Evolutionary conservation across 1,140 invertebrate genomes (phyloP).

Genomic region (Laupala kohalensis): DNA sequence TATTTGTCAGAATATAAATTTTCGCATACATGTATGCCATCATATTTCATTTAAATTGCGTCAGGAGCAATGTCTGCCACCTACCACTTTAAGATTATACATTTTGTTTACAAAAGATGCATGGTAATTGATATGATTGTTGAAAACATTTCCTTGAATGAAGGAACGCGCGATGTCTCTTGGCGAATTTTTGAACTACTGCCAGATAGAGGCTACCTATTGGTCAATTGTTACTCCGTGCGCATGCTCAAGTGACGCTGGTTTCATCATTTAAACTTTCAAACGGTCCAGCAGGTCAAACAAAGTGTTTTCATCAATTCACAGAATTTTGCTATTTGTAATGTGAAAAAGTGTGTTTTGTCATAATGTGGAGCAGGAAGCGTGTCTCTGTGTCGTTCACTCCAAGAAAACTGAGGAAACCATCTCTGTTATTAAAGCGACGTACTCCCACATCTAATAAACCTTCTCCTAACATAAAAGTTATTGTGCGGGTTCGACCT

Average conservation of each 20-base stretch:
- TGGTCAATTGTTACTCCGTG: background rate
- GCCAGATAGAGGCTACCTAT: background rate
- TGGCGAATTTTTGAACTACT: background rate
- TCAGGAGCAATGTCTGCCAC: background rate
- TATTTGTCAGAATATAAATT: background rate
- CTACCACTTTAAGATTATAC: background rate
- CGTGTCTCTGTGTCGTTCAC: background rate
- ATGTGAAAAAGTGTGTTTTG: too few relatives aligned
- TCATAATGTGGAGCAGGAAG: background rate
- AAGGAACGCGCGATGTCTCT: background rate
- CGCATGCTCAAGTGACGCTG: background rate
- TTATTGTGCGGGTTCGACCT: background rate
- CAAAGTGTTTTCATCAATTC: too few relatives aligned
- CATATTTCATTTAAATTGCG: background rate
- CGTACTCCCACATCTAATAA: background rate
- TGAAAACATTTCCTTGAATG: too few relatives aligned
- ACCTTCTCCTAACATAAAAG: background rate
- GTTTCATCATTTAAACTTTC: too few relatives aligned
- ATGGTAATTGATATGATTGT: background rate
- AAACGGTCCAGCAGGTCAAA: too few relatives aligned
- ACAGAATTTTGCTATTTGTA: too few relatives aligned
- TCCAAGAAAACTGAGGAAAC: background rate
- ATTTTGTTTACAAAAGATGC: background rate
- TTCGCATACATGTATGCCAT: background rate
- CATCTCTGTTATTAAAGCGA: background rate